Conservation (phyloP, 1,140 invertebrate species). For the Neodiprion pinetum region DNA sequence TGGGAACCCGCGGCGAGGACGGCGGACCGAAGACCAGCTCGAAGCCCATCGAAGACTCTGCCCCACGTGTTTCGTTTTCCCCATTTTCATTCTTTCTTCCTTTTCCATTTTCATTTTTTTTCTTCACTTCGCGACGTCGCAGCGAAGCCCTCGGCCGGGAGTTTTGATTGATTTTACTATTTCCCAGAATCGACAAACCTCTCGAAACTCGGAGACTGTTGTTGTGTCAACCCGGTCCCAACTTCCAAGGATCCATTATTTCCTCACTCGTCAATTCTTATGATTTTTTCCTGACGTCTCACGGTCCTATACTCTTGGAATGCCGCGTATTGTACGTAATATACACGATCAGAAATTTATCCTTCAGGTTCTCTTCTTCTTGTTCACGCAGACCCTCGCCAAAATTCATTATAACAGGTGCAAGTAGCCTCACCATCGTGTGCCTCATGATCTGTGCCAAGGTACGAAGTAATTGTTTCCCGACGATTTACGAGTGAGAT, state of each 20-base stretch:
- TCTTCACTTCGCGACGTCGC: background rate
- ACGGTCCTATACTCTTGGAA: background rate
- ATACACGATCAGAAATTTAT: too few species aligned
- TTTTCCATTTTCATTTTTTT: background rate
- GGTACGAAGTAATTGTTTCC: too few species aligned
- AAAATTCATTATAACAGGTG: too few species aligned
- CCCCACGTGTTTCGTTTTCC: conserved; percentile 18
- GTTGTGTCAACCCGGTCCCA: too few species aligned
- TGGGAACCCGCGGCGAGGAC: conserved; percentile 38
- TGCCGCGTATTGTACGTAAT: too few species aligned
- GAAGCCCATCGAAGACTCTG: conserved; percentile 11
- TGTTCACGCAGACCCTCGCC: too few species aligned
- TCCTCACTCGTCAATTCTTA: background rate
- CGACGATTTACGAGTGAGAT: too few species aligned
- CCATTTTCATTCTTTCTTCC: background rate
- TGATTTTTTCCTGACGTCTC: conserved; percentile 4
- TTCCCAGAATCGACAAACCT: background rate
- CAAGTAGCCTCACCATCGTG: too few species aligned
- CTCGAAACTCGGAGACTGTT: too few species aligned
- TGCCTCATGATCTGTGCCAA: too few species aligned
- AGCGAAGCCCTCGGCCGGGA: background rate
- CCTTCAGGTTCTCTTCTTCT: too few species aligned
- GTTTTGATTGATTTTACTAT: background rate
- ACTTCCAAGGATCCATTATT: background rate
- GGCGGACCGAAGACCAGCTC: background rate